Conservation (phyloP, 2,113 vertebrate genomes). For the Cebus imitator region DNA sequence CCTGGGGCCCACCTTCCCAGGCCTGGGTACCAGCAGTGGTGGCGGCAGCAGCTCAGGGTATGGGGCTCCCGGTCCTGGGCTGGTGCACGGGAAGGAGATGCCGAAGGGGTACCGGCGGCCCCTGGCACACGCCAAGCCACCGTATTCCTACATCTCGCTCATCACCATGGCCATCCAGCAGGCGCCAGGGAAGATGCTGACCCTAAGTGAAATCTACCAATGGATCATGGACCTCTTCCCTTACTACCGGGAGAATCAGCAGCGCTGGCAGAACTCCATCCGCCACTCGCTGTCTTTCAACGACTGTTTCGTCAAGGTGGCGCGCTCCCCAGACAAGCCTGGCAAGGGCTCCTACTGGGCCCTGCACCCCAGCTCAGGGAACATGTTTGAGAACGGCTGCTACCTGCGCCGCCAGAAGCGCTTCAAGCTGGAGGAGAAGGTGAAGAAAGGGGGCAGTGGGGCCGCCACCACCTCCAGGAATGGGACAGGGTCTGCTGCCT, state of each 20-base stretch:
- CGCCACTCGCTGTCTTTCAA: slow-evolving; percentile 96
- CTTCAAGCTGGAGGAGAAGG: slow-evolving; percentile 93
- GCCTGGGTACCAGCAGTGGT: slow-evolving; percentile 29
- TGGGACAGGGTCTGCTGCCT: not conserved
- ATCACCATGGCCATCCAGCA: slow-evolving; percentile 97
- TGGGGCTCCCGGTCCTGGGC: slow-evolving; percentile 79
- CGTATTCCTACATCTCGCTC: slow-evolving; percentile 95
- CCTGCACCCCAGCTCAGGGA: slow-evolving; percentile 92
- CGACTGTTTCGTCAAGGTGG: slow-evolving; percentile 95
- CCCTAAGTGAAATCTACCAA: slow-evolving; percentile 95
- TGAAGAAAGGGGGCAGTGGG: slow-evolving; percentile 79
- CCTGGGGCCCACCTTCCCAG: slow-evolving; percentile 80
- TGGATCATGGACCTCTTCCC: slow-evolving; percentile 98
- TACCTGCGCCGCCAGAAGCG: slow-evolving; percentile 94
- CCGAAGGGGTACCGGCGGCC: slow-evolving; percentile 90
- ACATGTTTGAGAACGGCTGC: slow-evolving; percentile 96
- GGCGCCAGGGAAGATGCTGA: slow-evolving; percentile 93
- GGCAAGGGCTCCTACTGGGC: slow-evolving; percentile 96
- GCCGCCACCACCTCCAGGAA: slow-evolving; percentile 77
- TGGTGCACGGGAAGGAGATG: slow-evolving; percentile 88
- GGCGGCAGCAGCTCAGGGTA: slow-evolving; percentile 42
- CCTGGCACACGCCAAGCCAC: slow-evolving; percentile 92
- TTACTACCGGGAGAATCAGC: slow-evolving; percentile 94
- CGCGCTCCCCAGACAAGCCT: slow-evolving; percentile 92
- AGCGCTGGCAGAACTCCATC: slow-evolving; percentile 96